Conservation (phyloP, 2,888 invertebrate species). For the Aspidiotus destructor region DNA sequence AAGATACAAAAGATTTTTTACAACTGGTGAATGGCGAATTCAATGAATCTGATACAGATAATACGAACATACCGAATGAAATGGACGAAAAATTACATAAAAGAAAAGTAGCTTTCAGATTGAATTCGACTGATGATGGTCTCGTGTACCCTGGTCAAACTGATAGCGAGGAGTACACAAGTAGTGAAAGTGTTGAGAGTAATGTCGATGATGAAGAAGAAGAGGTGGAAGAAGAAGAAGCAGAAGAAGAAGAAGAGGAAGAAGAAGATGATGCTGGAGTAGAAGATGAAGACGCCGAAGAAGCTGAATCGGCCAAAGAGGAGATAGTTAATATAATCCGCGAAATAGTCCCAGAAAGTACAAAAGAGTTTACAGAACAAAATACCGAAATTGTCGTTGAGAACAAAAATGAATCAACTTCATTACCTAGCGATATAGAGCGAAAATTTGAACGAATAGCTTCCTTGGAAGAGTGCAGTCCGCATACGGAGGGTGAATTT, state of each 20-base stretch:
- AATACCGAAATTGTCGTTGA: background rate
- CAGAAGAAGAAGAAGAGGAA: conserved; percentile 6
- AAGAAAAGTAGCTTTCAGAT: conserved; percentile 44
- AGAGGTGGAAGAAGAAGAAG: conserved; percentile 2
- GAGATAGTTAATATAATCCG: background rate
- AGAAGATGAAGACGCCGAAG: background rate
- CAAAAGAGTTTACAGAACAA: too few relatives aligned
- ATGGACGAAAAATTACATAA: conserved; percentile 36
- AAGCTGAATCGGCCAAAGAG: background rate
- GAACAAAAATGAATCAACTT: background rate
- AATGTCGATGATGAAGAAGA: conserved; percentile 10
- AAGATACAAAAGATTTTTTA: background rate
- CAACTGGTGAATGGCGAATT: conserved; percentile 3
- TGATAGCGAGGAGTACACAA: conserved; percentile 30
- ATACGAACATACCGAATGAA: conserved; percentile 38
- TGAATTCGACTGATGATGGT: conserved; percentile 43
- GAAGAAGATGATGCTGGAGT: conserved; percentile 3
- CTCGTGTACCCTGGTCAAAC: conserved; percentile 34
- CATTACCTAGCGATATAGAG: conserved; percentile 40
- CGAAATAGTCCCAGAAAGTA: too few relatives aligned
- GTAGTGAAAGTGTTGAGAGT: conserved; percentile 18
- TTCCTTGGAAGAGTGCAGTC: conserved; percentile 42
- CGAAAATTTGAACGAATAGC: conserved; percentile 48
- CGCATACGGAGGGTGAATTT: conserved; percentile 41
- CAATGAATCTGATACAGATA: conserved; percentile 39